Conservation (phyloP, 2,888 invertebrate species). For the Phaedon cochleariae region DNA sequence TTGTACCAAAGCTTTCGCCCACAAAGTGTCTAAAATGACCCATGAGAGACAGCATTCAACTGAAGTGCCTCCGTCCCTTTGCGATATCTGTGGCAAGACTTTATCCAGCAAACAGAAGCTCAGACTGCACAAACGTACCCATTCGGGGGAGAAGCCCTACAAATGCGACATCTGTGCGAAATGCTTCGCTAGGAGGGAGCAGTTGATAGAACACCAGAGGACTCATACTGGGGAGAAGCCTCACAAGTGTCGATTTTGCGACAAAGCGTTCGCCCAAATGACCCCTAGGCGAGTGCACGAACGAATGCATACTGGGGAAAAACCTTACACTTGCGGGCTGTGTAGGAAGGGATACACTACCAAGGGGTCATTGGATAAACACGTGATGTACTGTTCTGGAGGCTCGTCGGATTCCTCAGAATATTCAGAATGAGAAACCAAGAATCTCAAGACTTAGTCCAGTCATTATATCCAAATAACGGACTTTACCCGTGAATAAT, state of each 20-base stretch:
- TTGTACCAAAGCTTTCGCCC: not conserved
- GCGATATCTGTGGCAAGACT: conserved; percentile 68
- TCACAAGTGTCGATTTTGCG: conserved; percentile 69
- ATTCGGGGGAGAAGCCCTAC: conserved; percentile 65
- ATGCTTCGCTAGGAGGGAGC: conserved; percentile 69
- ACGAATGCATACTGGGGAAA: conserved; percentile 68
- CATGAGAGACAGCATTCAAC: not conserved
- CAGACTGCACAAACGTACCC: conserved; percentile 65
- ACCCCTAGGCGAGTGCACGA: conserved; percentile 70
- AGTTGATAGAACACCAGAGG: conserved; percentile 67
- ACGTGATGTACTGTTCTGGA: conserved; percentile 51
- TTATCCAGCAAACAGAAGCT: conserved; percentile 64
- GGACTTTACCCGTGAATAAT: too few species aligned
- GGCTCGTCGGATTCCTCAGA: too few species aligned
- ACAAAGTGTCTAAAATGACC: not conserved
- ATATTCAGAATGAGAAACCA: too few species aligned
- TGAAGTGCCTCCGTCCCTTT: conserved; percentile 57
- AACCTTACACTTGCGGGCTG: conserved; percentile 66
- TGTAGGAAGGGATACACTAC: conserved; percentile 67
- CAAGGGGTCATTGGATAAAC: conserved; percentile 55
- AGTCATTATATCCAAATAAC: too few species aligned
- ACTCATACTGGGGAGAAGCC: conserved; percentile 71
- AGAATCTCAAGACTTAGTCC: too few species aligned
- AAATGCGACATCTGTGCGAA: conserved; percentile 59
- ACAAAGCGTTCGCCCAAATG: conserved; percentile 69